These are phyloP conservation scores for Nemurella pictetii DNA, from an alignment of 2,888 invertebrate species.

Conservation along the genomic window DNA sequence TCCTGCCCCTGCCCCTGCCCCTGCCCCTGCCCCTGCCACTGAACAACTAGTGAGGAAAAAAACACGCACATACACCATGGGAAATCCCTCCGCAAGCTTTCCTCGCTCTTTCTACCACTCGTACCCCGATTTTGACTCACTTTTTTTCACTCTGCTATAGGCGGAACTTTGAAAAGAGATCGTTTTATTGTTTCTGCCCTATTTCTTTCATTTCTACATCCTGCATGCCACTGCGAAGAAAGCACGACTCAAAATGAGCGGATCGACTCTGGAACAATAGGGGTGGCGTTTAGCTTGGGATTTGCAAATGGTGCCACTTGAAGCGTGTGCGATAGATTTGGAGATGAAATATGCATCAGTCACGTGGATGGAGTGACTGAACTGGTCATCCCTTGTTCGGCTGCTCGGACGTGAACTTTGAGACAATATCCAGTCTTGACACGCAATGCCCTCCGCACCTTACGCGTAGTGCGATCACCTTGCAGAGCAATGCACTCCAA, in stretches of 20 bases:
- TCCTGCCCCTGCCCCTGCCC: not conserved
- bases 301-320: slow-evolving; percentile 18
- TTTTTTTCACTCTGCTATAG: not conserved
- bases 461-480: too few species aligned
- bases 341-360: not conserved
- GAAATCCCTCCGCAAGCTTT: slow-evolving; percentile 2
- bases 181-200: slow-evolving; percentile 31
- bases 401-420: not conserved
- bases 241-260: slow-evolving; percentile 1
- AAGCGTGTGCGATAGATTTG: not conserved
- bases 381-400: not conserved
- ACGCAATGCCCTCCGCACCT: too few species aligned
- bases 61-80: not conserved
- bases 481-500: not conserved
- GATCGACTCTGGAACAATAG: slow-evolving; percentile 16
- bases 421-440: too few species aligned
- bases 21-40: not conserved
- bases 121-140: slow-evolving; percentile 9
- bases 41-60: slow-evolving; percentile 26
- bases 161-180: slow-evolving; percentile 23
- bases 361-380: not conserved
- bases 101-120: slow-evolving; percentile 14
- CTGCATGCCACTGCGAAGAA: slow-evolving; percentile 10
- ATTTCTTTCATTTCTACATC: slow-evolving; percentile 25
- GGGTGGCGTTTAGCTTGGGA: not conserved